Conservation (phyloP, 2,113 vertebrate species). For the Phocoena phocoena region DNA sequence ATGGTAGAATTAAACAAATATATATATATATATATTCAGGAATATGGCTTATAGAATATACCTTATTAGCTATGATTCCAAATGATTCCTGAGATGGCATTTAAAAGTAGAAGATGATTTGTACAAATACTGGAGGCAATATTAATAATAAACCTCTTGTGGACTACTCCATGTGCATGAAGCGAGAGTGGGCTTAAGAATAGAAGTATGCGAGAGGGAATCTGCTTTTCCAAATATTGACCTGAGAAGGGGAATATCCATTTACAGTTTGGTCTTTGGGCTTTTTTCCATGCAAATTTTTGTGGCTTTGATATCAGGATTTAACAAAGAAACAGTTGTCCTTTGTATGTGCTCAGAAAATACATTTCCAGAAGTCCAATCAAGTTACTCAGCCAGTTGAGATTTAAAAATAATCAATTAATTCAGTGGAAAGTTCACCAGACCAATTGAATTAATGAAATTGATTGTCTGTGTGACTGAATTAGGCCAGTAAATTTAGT, state of each 20-base stretch:
- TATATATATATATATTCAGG: background rate
- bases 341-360: background rate
- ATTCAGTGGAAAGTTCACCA: conserved; percentile 49
- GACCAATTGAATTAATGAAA: conserved; percentile 57
- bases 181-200: background rate
- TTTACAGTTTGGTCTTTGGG: background rate
- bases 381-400: background rate
- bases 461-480: conserved; percentile 57
- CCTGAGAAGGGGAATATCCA: background rate
- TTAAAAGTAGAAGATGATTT: conserved; percentile 25
- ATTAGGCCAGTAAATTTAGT: conserved; percentile 62
- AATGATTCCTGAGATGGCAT: background rate
- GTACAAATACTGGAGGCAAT: background rate
- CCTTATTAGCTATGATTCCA: background rate
- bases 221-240: background rate
- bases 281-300: background rate
- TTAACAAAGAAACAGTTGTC: background rate
- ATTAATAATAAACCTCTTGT: background rate
- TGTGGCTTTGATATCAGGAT: background rate
- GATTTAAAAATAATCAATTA: conserved; percentile 18
- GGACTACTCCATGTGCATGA: background rate
- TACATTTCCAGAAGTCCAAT: background rate
- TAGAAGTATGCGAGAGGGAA: background rate
- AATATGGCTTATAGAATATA: background rate
- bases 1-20: background rate